A percentile compares a stretch with the other conserved stretches of the same genome.
phyloP scores from a whole-genome alignment of 2,113 vertebrate species.

The Murina feae region DNA sequence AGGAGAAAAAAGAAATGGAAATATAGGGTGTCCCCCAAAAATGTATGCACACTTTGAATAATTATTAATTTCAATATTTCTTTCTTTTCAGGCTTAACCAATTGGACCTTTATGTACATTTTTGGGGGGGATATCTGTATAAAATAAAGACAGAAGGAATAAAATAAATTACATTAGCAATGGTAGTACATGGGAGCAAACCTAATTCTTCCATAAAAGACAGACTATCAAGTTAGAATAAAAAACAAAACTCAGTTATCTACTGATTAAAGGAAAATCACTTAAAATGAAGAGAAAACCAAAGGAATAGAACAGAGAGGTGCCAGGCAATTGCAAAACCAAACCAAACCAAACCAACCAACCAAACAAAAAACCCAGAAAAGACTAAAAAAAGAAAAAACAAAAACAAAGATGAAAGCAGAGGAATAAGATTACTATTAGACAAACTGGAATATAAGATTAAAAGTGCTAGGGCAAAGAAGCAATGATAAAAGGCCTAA shows the following conservation, averaged over 20 bases:
- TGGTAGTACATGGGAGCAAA: neutral
- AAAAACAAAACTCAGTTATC: constrained; percentile 1
- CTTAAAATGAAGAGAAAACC: constrained; percentile 3
- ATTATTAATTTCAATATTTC: no score
- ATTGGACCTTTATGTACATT: no score
- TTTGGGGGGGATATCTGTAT: no score
- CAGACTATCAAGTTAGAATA: neutral
- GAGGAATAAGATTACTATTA: neutral
- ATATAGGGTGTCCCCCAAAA: neutral
- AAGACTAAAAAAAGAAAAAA: neutral
- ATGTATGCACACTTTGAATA: no score
- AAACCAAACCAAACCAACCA: neutral
- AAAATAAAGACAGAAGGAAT: neutral
- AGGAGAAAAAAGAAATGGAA: neutral
- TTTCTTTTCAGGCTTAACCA: no score
- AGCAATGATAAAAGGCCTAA: neutral
- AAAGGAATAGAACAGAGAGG: neutral
- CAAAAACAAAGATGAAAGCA: neutral
- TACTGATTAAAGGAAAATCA: neutral
- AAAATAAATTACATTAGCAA: neutral
- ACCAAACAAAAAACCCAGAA: neutral
- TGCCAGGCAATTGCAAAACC: neutral
- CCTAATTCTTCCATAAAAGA: neutral
- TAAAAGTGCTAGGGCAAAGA: neutral
- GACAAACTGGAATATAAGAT: neutral